Percentiles rank a stretch among this genome's conserved stretches.
Evolutionary conservation across 2,797 vertebrate genomes (phyloP).

Genomic region (Eulemur albifrons): DNA sequence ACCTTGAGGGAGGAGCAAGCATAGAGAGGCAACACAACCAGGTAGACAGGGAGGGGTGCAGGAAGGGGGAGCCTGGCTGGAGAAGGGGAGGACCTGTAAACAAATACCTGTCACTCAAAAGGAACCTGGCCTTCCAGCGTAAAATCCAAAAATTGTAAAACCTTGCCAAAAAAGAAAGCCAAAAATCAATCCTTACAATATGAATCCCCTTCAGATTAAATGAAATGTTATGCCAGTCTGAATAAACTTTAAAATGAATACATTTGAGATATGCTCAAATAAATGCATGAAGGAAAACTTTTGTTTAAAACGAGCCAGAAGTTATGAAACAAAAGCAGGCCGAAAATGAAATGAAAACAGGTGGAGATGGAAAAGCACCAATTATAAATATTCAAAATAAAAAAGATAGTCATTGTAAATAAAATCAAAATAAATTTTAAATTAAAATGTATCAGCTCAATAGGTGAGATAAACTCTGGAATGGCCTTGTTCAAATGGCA

Average conservation of each 20-base stretch:
- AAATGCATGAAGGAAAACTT: background rate
- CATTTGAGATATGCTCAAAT: background rate
- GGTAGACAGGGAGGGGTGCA: accelerated
- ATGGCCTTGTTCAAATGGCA: background rate
- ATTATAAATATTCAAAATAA: background rate
- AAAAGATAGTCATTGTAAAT: background rate
- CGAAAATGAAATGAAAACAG: background rate
- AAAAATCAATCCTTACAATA: background rate
- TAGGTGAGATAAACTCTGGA: background rate
- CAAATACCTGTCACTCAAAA: background rate
- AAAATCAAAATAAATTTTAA: background rate
- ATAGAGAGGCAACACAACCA: background rate
- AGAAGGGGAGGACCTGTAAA: background rate
- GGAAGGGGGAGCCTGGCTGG: background rate
- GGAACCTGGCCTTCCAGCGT: background rate
- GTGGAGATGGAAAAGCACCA: background rate
- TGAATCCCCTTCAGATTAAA: background rate
- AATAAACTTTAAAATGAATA: background rate
- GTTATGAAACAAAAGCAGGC: background rate
- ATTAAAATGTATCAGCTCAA: background rate
- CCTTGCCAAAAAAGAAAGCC: background rate
- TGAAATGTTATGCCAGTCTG: background rate
- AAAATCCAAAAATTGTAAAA: background rate
- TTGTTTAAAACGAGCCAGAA: background rate
- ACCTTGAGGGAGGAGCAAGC: background rate